A percentile compares a stretch with the other conserved stretches of the same genome.
phyloP scores from a whole-genome alignment of 2,113 vertebrate genomes.

The Maccullochella peelii region DNA sequence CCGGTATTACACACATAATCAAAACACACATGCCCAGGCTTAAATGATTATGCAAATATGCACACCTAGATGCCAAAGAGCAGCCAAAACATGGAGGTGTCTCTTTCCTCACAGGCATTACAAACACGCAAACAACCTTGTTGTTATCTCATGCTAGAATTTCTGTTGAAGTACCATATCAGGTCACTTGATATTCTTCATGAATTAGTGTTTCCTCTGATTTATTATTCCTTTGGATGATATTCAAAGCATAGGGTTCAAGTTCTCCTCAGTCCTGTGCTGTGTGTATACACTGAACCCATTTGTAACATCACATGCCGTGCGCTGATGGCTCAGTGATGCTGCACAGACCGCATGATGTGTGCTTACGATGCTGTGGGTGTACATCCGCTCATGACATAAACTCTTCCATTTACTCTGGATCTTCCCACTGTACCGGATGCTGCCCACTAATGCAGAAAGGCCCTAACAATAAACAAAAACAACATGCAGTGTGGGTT shows the following conservation, averaged over 20 bases:
- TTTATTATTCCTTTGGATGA: conserved; percentile 17
- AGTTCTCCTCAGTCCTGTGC: background rate
- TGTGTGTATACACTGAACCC: background rate
- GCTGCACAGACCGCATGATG: background rate
- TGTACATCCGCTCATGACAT: conserved; percentile 35
- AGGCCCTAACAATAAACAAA: conserved; percentile 49
- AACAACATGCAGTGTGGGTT: conserved; percentile 57
- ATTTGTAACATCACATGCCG: background rate
- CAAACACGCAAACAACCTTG: background rate
- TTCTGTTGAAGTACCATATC: background rate
- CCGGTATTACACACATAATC: background rate
- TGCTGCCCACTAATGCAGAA: conserved; percentile 52
- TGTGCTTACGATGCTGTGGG: conserved; percentile 32
- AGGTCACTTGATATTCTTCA: conserved; percentile 2
- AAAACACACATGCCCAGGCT: conserved; percentile 13
- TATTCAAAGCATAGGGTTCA: background rate
- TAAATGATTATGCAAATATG: conserved; percentile 8
- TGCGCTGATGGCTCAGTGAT: background rate
- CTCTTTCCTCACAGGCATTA: background rate
- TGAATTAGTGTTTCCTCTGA: background rate
- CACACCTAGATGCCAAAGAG: conserved; percentile 8
- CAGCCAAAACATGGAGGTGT: conserved; percentile 5
- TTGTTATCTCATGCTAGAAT: background rate
- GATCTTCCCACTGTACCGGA: conserved; percentile 41
- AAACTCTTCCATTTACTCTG: conserved; percentile 48